Evolutionary conservation across 2,888 invertebrate genomes (phyloP).

Genomic region (Dolichomitus sp.): DNA sequence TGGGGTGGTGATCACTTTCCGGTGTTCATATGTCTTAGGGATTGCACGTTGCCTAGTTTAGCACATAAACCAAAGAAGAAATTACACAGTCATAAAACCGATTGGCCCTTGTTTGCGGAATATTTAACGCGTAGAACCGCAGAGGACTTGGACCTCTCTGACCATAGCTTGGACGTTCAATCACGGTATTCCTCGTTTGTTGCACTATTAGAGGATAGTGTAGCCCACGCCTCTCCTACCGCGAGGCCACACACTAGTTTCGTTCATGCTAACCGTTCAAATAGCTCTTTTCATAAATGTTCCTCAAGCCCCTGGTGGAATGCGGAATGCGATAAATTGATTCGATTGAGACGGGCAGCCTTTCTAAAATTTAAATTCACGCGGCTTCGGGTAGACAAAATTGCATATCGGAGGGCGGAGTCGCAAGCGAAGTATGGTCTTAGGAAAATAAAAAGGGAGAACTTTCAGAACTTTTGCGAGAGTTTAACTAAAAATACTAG

Average conservation of each 20-base stretch:
- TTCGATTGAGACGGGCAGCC: conserved; percentile 28
- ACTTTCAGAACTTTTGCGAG: conserved; percentile 35
- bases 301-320: conserved; percentile 31
- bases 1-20: too few relatives aligned
- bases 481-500: conserved; percentile 37
- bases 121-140: neutral
- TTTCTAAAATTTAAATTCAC: conserved; percentile 35
- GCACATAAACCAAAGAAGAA: conserved; percentile 10
- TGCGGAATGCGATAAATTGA: conserved; percentile 36
- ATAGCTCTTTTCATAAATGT: neutral
- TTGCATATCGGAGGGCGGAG: conserved; percentile 28
- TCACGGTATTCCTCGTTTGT: conserved; percentile 20
- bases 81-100: conserved; percentile 22
- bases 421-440: conserved; percentile 26
- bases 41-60: neutral
- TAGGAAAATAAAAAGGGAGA: conserved; percentile 31
- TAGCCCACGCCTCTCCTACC: conserved; percentile 17
- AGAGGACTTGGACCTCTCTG: neutral
- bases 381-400: neutral
- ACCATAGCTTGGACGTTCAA: conserved; percentile 8
- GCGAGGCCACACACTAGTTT: neutral
- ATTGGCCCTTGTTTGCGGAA: conserved; percentile 29
- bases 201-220: conserved; percentile 13
- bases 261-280: neutral
- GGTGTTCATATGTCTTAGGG: conserved; percentile 22